Base-by-base conservation (phyloP, 2,888 invertebrate genomes). In the Napeogenes inachia region DNA sequence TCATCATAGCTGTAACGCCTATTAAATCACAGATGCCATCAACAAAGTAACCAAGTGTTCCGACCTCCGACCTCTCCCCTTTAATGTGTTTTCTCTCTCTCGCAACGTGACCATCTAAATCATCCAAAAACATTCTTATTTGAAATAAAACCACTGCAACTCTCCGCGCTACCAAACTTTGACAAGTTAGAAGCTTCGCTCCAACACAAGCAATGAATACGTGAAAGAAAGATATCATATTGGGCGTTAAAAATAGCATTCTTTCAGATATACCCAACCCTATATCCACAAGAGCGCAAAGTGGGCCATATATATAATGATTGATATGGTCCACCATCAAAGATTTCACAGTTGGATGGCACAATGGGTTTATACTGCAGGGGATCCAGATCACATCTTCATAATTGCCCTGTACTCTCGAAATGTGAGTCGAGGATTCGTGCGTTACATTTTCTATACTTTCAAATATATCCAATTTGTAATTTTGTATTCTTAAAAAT, bases 21-120 rank as follows among this genome's bases (percentile, higher is more conserved):
- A 96, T 75, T 0, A 94, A 93, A 85, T 97, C 97, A 73, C 96
- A 96, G 4, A 95, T 81, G 0, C 96, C 96, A 73, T 97, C 97
- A 2, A 97, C 93, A 83, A 94, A 94, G 75, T 95, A 97, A 0
- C 97, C 97, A 0, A 93, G 77, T 0, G 94, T 93, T 0, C 96
- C 95, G n/a, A 96, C 94, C 76, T 95, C 95, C 0, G 96, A 95
- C 33, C 93, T 91, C 79, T 96, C 95, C 0, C 96, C 95, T 65
- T 93, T 92, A 38, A 95, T 93, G 76, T 96, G 92, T 73, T 94
- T 94, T 61, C 95, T 92, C 35, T 93, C 93, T 64, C 97, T 92
- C 0, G 96, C 97, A 3, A 97, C 95, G 75, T 96, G 95, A 0
- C 97, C 97, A 75, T 97, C 97, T 66, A 97, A 82, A 74, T 96